phyloP scores from a whole-genome alignment of 2,888 invertebrate species.

The Lepetodrilus schrolli region DNA sequence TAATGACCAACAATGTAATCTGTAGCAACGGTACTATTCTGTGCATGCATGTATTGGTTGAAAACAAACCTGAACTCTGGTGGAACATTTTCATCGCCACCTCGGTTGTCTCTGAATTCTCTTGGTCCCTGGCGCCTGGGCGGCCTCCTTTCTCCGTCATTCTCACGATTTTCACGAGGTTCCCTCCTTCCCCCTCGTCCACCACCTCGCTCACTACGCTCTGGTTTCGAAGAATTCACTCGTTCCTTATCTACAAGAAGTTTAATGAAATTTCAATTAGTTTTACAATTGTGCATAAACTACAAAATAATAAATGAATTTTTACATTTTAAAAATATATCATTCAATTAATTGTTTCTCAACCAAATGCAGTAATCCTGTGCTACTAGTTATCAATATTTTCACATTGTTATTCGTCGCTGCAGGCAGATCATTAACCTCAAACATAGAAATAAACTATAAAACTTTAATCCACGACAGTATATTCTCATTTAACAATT shows the following conservation, averaged over 20 bases:
- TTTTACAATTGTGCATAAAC: neutral
- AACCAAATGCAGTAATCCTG: too few species aligned
- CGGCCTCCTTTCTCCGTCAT: slow-evolving; percentile 53
- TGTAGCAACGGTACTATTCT: too few species aligned
- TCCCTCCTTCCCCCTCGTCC: slow-evolving; percentile 33
- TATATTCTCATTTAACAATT: too few species aligned
- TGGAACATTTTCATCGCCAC: slow-evolving; percentile 55
- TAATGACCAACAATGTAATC: too few species aligned
- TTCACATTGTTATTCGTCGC: too few species aligned
- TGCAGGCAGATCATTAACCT: too few species aligned
- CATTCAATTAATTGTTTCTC: too few species aligned
- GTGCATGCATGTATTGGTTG: too few species aligned
- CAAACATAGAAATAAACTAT: too few species aligned
- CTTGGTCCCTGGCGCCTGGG: slow-evolving; percentile 42
- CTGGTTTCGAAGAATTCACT: slow-evolving; percentile 22
- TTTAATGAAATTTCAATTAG: neutral
- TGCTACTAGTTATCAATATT: too few species aligned
- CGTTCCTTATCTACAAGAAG: slow-evolving; percentile 28
- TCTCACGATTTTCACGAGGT: slow-evolving; percentile 35
- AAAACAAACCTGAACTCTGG: slow-evolving; percentile 48
- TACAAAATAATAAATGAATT: neutral
- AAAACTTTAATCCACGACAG: too few species aligned
- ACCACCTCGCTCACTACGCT: slow-evolving; percentile 33
- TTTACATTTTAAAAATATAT: too few species aligned
- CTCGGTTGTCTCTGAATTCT: slow-evolving; percentile 31